Evolutionary conservation across 2,113 vertebrate genomes (phyloP), one percentile per base, ranked within the genome.

Genomic region (Leucoraja erinaceus): DNA sequence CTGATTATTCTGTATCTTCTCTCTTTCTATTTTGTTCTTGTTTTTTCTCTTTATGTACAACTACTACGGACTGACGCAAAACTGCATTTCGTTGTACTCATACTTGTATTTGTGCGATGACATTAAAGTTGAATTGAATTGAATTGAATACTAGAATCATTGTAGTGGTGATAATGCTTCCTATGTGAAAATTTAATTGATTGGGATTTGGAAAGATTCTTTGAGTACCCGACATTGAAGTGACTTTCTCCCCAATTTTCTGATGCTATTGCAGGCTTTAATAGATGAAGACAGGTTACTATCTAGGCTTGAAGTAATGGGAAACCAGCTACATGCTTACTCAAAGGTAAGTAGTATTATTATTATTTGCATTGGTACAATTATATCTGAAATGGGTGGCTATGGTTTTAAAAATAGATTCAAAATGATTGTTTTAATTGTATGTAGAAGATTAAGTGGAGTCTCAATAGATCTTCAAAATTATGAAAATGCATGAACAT

Each of bases 251-350:
- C 66, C 8, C 83, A n/a, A 14, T 63, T 88, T 63, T 63, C 14
- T 88, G n/a, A 72, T 88, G 2, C 25, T 91, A 54, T 72, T 91
- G 74, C 94, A 99, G 99, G 99, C 99, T 97, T 97, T 99, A 96
- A 99, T 99, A 94, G 99, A 99, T 96, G 99, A 99, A 96, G 98
- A 99, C 95, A 97, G 99, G 94, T 96, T 99, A 93, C 97, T 99
- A 93, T 99, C 98, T 94, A 97, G 98, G 94, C 96, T 99, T 95
- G 99, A 99, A 95, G 99, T 99, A 95, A 99, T 99, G 98, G 99
- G 98, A 94, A 99, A 98, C 95, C 98, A 99, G 1, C 96, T 99
- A 93, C 98, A 99, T 94, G 97, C 98, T 18, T 99, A 98, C 95
- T 99, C 98, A 88, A 99, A 99, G 97, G 99, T 99, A 95, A 94